A percentile compares a stretch with the other conserved stretches of the same genome.
phyloP scores from a whole-genome alignment of 2,888 invertebrate genomes.

The Cordilura impudica region DNA sequence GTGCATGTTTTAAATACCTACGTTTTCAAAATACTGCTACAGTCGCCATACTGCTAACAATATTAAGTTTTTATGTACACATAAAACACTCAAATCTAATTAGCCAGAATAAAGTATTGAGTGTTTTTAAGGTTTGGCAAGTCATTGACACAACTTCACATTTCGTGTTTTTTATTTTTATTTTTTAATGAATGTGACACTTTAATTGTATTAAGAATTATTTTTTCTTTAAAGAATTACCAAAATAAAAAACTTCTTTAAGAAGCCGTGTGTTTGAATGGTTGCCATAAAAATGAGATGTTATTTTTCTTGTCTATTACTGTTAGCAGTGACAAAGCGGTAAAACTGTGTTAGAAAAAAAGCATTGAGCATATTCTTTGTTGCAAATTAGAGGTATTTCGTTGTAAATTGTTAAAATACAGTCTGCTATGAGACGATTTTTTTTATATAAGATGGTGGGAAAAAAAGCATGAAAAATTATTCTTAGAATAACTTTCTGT shows the following conservation, averaged over 20 bases:
- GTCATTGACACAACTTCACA: slow-evolving; percentile 28
- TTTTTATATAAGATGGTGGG: background rate
- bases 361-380: background rate
- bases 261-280: background rate
- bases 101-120: slow-evolving; percentile 15
- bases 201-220: background rate
- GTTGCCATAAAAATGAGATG: background rate
- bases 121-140: slow-evolving; percentile 24
- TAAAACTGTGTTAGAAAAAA: slow-evolving; percentile 22
- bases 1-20: no score
- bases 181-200: slow-evolving; percentile 16
- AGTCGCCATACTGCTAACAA: no score
- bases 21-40: no score
- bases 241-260: background rate
- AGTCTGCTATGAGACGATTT: background rate
- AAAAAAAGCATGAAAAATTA: background rate
- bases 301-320: background rate
- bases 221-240: background rate
- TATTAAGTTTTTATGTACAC: no score
- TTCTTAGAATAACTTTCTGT: background rate
- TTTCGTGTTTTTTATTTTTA: background rate
- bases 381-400: slow-evolving; percentile 5
- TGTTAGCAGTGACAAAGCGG: background rate
- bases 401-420: slow-evolving; percentile 6
- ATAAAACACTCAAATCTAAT: slow-evolving; percentile 31